These are phyloP conservation scores for Myanophis thanlyinensis DNA, from an alignment of 2,113 vertebrate genomes.

Conservation along the genomic window DNA sequence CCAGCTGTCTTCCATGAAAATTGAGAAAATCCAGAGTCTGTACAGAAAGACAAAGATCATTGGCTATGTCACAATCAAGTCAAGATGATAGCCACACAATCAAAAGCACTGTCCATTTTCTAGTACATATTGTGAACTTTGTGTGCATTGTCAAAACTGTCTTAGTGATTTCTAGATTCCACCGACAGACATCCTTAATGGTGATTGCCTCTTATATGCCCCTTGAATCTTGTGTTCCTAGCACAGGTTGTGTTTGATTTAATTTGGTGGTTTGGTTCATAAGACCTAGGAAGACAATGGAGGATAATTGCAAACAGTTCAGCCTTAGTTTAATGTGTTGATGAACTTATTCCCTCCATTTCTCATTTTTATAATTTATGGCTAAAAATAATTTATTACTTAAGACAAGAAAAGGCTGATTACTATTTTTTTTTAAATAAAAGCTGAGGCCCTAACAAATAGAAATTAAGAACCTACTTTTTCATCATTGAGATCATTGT, in stretches of 20 bases:
- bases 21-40: not conserved
- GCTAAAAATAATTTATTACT: not conserved
- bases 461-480: not conserved
- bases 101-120: not conserved
- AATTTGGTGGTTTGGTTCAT: not conserved
- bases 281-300: not conserved
- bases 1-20: not conserved
- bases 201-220: not conserved
- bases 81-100: not conserved
- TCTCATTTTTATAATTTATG: not conserved
- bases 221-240: not conserved
- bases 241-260: not conserved
- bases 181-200: not conserved
- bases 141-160: not conserved
- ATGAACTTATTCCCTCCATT: not conserved
- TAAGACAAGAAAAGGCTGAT: not conserved
- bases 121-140: not conserved
- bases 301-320: not conserved
- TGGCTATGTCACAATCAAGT: not conserved
- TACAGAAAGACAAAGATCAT: not conserved
- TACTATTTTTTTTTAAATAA: not conserved
- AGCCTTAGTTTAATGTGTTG: not conserved
- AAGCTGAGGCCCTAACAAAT: not conserved
- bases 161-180: not conserved
- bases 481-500: not conserved